These are phyloP conservation scores for Acleris cristana DNA, from an alignment of 2,888 invertebrate species.

Conservation along the genomic window DNA sequence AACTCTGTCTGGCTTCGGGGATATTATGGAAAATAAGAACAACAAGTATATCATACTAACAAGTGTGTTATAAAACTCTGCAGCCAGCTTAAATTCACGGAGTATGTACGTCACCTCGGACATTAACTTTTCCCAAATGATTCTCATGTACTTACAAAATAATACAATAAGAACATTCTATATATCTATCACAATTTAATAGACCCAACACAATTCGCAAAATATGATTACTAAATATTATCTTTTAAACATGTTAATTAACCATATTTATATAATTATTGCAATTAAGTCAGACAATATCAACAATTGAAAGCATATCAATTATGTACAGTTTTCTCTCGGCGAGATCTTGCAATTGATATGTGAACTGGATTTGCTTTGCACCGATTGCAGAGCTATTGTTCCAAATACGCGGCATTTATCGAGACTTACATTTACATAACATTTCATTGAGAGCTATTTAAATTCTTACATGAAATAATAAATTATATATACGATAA, in stretches of 20 bases:
- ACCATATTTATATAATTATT: conserved; percentile 51
- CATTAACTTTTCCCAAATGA: background rate
- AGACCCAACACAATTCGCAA: conserved; percentile 29
- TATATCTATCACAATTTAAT: conserved; percentile 22
- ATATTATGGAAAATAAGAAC: background rate
- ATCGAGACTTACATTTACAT: conserved; percentile 33
- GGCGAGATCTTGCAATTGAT: conserved; percentile 55
- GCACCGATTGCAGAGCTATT: conserved; percentile 37
- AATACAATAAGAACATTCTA: conserved; percentile 11
- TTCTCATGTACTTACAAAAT: conserved; percentile 1
- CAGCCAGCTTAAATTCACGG: background rate
- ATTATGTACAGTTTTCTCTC: conserved; percentile 51
- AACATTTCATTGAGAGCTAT: conserved; percentile 45
- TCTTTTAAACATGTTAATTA: conserved; percentile 47
- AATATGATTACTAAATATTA: conserved; percentile 27
- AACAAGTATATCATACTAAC: background rate
- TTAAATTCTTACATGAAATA: conserved; percentile 47
- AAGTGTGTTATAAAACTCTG: background rate
- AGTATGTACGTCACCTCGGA: background rate
- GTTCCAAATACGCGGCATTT: conserved; percentile 31
- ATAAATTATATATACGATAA: conserved; percentile 49
- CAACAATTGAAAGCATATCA: conserved; percentile 54
- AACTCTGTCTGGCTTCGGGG: background rate
- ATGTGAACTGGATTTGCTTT: conserved; percentile 55
- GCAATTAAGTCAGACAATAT: conserved; percentile 54